phyloP scores from a whole-genome alignment of 2,797 vertebrate genomes.

The Eulemur rubriventer region DNA sequence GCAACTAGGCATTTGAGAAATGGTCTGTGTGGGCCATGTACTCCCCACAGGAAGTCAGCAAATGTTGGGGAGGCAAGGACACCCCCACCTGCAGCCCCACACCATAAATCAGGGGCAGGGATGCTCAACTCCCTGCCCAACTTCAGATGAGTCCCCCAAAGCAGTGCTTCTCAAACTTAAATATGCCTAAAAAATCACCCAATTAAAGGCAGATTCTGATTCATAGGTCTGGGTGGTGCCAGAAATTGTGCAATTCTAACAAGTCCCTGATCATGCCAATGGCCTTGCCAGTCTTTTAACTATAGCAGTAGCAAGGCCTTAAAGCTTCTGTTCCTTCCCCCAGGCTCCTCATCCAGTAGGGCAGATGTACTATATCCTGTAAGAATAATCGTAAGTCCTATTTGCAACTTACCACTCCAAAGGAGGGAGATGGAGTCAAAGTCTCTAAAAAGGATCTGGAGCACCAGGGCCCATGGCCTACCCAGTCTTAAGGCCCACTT shows the following conservation, averaged over 20 bases:
- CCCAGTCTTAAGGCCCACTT: no score
- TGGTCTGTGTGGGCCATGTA: not conserved
- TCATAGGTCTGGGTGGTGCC: not conserved
- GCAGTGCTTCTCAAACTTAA: not conserved
- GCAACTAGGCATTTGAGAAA: not conserved
- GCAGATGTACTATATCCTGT: accelerated
- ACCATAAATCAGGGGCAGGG: not conserved
- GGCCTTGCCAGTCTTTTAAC: not conserved
- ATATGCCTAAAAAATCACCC: not conserved
- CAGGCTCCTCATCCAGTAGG: not conserved
- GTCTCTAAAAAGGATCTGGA: not conserved
- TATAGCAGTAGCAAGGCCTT: not conserved
- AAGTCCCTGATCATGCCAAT: accelerated
- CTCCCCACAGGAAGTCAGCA: not conserved
- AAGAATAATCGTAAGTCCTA: not conserved
- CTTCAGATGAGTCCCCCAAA: not conserved
- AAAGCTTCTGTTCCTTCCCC: no score
- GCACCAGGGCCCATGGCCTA: no score
- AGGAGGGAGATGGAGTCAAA: not conserved
- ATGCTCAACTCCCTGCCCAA: accelerated
- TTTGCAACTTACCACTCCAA: not conserved
- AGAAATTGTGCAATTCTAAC: accelerated
- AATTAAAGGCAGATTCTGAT: not conserved
- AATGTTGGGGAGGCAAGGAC: not conserved
- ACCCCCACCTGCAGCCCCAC: not conserved